A percentile compares a stretch with the other conserved stretches of the same genome.
Conservation (phyloP, 2,113 vertebrate species). For the Caranx melampygus region DNA sequence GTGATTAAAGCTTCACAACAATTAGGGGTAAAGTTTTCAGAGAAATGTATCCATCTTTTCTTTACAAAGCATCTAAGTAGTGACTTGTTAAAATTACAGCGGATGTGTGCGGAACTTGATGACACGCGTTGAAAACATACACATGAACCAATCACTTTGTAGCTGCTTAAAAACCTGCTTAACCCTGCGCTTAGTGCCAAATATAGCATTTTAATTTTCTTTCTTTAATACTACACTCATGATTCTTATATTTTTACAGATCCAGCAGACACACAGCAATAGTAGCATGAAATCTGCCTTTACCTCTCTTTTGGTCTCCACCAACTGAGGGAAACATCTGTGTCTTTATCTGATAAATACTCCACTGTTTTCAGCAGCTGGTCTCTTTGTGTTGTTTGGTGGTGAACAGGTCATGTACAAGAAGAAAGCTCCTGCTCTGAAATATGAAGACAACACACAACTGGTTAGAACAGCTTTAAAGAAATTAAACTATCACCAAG, state of each 20-base stretch:
- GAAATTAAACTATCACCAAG: neutral
- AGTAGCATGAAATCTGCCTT: neutral
- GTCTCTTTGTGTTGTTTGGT: neutral
- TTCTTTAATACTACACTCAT: too few relatives aligned
- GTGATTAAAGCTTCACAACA: conserved; percentile 51
- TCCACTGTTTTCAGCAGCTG: neutral
- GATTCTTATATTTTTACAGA: neutral
- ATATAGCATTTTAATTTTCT: neutral
- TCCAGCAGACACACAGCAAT: neutral
- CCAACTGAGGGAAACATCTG: neutral
- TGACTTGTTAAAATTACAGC: conserved; percentile 17
- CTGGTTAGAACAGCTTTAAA: neutral
- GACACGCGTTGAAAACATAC: neutral
- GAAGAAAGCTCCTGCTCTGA: too few relatives aligned
- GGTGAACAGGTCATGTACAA: neutral
- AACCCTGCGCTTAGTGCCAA: neutral
- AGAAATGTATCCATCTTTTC: conserved; percentile 13
- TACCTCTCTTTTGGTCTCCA: neutral
- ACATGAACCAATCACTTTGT: neutral
- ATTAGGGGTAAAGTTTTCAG: conserved; percentile 56
- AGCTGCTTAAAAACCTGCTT: neutral
- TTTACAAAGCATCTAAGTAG: conserved; percentile 18
- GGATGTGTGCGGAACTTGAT: conserved; percentile 2
- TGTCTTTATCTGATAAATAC: neutral
- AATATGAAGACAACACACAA: too few relatives aligned